Conservation (phyloP, 2,113 vertebrate species). For the Jaculus jaculus region DNA sequence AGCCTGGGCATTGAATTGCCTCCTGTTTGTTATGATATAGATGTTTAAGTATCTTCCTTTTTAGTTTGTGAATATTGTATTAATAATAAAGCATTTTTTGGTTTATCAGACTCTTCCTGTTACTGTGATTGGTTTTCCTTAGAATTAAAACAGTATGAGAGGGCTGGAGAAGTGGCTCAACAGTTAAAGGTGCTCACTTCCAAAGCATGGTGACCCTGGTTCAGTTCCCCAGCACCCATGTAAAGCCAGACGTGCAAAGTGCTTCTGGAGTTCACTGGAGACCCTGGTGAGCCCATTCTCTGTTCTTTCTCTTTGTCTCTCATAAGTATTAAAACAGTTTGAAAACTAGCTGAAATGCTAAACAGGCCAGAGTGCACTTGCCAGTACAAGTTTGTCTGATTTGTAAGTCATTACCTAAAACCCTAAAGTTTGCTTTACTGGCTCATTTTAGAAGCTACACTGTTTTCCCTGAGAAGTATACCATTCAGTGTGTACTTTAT, state of each 20-base stretch:
- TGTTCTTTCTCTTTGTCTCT: background rate
- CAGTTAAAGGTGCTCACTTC: too few species aligned
- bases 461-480: background rate
- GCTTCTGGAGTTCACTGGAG: too few species aligned
- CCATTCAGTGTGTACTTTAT: background rate
- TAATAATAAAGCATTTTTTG: slow-evolving; percentile 81
- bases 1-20: slow-evolving; percentile 85
- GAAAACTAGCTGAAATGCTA: background rate
- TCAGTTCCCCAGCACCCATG: too few species aligned
- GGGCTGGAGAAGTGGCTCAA: too few species aligned
- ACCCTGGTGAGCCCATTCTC: too few species aligned
- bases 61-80: slow-evolving; percentile 23
- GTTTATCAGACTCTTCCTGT: background rate
- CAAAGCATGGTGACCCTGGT: too few species aligned
- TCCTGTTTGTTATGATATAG: slow-evolving; percentile 68
- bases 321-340: background rate
- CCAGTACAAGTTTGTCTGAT: background rate
- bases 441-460: slow-evolving; percentile 6
- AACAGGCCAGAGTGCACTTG: background rate
- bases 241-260: too few species aligned
- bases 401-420: slow-evolving; percentile 14
- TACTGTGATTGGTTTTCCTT: background rate
- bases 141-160: background rate
- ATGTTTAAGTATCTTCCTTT: slow-evolving; percentile 66
- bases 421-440: background rate